Evolutionary conservation across 2,888 invertebrate species (phyloP), one percentile per base, ranked within the genome.

Genomic region (Pandemis corylana): DNA sequence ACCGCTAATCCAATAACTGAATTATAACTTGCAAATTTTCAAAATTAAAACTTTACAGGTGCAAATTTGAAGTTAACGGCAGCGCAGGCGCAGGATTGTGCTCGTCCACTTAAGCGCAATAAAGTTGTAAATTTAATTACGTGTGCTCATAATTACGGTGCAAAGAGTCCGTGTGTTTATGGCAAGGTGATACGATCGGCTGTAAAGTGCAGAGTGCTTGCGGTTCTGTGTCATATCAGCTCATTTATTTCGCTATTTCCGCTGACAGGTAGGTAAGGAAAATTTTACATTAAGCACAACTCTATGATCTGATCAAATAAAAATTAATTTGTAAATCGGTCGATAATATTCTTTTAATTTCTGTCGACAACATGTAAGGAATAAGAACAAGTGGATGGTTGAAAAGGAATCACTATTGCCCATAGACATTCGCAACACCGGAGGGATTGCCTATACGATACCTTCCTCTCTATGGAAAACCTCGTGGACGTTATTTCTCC

Each of bases 131-230:
- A 84, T 82, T 81, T 83, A 80, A 79, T 75, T 75, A 75, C 67
- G 67, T 80, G 79, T 80, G 78, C 80, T 80, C 77, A 80, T 83
- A 80, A 81, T 82, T 80, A 77, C 77, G 73, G 56, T 70, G 78
- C 80, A 82, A 83, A 83, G 81, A 81, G 76, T 76, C 68, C 74
- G 73, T 76, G 71, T 71, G 75, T 79, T 78, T 79, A 80, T 80
- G 80, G 77, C 80, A 81, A 82, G 81, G 76, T 79, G 85, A 87
- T 88, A 88, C 80, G 77, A 89, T 88, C 87, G 80, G 80, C 82
- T 80, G 79, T 85, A 83, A 83, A 83, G 80, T 78, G 81, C 79
- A 79, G 68, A 76, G 70, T 65, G 59, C 64, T 75, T 75, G 81
- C 75, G 76, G 77, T 78, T 78, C 3, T 42, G 66, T 75, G 67